Evolutionary conservation across 2,113 vertebrate species (phyloP).

Genomic region (Sturnira hondurensis): DNA sequence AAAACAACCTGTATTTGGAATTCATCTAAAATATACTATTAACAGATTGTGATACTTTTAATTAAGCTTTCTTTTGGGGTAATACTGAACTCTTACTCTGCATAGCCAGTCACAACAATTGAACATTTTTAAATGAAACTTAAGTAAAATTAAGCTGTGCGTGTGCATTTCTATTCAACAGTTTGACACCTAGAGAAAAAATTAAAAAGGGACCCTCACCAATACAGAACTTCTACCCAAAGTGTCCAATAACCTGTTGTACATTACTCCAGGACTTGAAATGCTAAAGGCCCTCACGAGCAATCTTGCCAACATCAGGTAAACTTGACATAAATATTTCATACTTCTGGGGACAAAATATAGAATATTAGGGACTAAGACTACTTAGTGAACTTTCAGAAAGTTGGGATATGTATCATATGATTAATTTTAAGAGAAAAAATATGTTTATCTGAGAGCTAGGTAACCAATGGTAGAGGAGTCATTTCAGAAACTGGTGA

Average conservation of each 20-base stretch:
- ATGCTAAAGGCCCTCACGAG: too few species aligned
- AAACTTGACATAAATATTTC: background rate
- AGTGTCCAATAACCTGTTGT: fast-evolving
- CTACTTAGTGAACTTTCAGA: background rate
- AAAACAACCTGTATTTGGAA: background rate
- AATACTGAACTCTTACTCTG: background rate
- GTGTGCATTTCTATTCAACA: background rate
- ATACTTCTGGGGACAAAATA: background rate
- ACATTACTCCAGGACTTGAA: background rate
- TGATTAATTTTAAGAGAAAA: background rate
- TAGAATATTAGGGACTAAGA: too few species aligned
- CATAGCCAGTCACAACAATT: background rate
- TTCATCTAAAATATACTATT: background rate
- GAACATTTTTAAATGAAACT: background rate
- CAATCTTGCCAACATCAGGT: background rate
- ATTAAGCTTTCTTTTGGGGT: background rate
- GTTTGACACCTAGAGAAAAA: background rate
- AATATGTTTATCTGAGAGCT: background rate
- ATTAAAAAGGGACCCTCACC: too few species aligned
- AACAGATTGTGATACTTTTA: background rate
- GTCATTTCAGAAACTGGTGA: background rate
- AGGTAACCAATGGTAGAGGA: background rate
- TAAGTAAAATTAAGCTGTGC: background rate
- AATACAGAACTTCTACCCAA: fast-evolving
- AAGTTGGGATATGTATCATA: background rate